Conservation (phyloP, 2,888 invertebrate genomes). For the Chelonus formosanus region DNA sequence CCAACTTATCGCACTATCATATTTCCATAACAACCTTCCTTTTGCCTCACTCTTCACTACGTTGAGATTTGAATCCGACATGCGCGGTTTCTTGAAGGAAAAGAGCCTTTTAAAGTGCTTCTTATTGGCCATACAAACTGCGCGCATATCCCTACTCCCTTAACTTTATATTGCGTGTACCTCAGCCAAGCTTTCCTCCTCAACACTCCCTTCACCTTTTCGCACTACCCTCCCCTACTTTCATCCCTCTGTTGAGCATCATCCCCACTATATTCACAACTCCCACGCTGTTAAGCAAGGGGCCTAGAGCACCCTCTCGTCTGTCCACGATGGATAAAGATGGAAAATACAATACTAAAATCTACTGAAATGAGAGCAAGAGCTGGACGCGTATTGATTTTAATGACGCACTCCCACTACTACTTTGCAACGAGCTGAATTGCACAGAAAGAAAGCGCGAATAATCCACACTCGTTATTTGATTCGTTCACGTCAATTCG, state of each 20-base stretch:
- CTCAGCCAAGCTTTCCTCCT: constrained; percentile 40
- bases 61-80: constrained; percentile 57
- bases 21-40: constrained; percentile 18
- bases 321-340: constrained; percentile 36
- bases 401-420: constrained; percentile 62
- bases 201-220: constrained; percentile 1
- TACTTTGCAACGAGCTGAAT: constrained; percentile 1
- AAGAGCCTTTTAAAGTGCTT: constrained; percentile 61
- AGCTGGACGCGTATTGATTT: constrained; percentile 63
- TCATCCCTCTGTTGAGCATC: constrained; percentile 23
- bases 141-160: constrained; percentile 44
- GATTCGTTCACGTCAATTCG: constrained; percentile 5
- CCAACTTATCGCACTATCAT: constrained; percentile 27
- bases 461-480: constrained; percentile 48
- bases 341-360: constrained; percentile 34
- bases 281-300: constrained; percentile 13
- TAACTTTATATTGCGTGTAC: constrained; percentile 52
- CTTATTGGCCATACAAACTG: constrained; percentile 62
- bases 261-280: constrained; percentile 34
- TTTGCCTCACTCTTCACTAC: not conserved
- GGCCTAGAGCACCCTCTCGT: constrained; percentile 8
- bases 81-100: constrained; percentile 50
- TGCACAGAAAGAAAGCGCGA: constrained; percentile 53
- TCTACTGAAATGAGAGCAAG: constrained; percentile 47
- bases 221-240: constrained; percentile 20